Percentiles rank a stretch among this genome's conserved stretches.
These are phyloP conservation scores for Alcis repandata DNA, from an alignment of 2,888 invertebrate genomes.

Conservation along the genomic window DNA sequence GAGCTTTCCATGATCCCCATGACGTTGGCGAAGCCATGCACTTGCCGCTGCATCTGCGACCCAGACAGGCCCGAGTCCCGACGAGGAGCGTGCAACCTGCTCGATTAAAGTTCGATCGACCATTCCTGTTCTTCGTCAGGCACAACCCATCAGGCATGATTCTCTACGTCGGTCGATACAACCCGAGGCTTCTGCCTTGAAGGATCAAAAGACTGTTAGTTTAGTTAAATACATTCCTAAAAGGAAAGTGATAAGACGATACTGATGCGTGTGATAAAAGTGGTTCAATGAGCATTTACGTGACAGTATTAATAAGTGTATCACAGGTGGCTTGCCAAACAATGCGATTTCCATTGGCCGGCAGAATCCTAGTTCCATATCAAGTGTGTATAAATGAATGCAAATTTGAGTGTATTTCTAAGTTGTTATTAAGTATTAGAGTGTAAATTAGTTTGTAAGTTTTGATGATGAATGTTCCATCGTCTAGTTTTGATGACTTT, in stretches of 20 bases:
- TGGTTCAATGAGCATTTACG: constrained; percentile 79
- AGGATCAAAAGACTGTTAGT: constrained; percentile 81
- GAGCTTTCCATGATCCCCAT: constrained; percentile 90
- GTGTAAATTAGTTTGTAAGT: constrained; percentile 55
- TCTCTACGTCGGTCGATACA: constrained; percentile 95
- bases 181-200: constrained; percentile 93
- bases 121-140: constrained; percentile 95
- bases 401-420: constrained; percentile 65
- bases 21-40: constrained; percentile 82
- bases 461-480: constrained; percentile 63
- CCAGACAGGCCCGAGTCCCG: constrained; percentile 90
- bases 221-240: constrained; percentile 77
- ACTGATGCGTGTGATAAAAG: constrained; percentile 79
- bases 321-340: constrained; percentile 61
- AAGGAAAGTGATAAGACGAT: constrained; percentile 81
- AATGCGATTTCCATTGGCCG: constrained; percentile 41
- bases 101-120: constrained; percentile 93
- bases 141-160: constrained; percentile 97
- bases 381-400: constrained; percentile 70
- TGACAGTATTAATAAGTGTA: constrained; percentile 83
- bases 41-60: constrained; percentile 90
- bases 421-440: constrained; percentile 59
- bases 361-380: constrained; percentile 64
- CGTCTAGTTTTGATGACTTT: constrained; percentile 57
- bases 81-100: constrained; percentile 88